Conservation (phyloP, 2,888 invertebrate genomes). For the Rhopalosiphum nymphaeae region DNA sequence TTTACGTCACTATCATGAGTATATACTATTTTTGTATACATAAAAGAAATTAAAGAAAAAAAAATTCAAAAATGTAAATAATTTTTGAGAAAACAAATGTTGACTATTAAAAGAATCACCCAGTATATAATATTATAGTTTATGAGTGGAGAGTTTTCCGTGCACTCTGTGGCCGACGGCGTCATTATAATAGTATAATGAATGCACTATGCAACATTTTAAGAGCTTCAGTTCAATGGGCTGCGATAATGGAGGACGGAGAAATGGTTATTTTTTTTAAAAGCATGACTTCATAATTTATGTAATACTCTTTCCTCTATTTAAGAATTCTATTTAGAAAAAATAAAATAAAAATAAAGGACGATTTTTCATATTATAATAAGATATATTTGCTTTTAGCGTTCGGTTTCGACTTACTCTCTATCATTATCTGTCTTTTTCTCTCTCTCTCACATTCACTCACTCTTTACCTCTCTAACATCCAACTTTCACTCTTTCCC, state of each 20-base stretch:
- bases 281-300: constrained; percentile 38
- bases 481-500: neutral
- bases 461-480: neutral
- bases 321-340: neutral
- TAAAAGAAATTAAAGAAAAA: too few relatives aligned
- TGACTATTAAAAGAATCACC: neutral
- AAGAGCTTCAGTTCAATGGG: constrained; percentile 47
- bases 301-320: constrained; percentile 29
- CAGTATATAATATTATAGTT: neutral
- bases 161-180: constrained; percentile 38
- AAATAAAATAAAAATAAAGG: neutral
- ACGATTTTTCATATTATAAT: constrained; percentile 4
- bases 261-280: constrained; percentile 33
- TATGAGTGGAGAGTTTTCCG: neutral
- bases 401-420: neutral
- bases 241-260: constrained; percentile 43
- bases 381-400: constrained; percentile 16
- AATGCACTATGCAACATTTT: constrained; percentile 33
- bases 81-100: neutral
- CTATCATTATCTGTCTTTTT: neutral
- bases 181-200: constrained; percentile 54
- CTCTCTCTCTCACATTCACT: neutral
- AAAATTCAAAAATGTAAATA: neutral
- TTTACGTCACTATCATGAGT: too few relatives aligned
- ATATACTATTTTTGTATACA: too few relatives aligned